A percentile compares a stretch with the other conserved stretches of the same genome.
Conservation (phyloP, 1,140 invertebrate species). For the Bombus ignitus region DNA sequence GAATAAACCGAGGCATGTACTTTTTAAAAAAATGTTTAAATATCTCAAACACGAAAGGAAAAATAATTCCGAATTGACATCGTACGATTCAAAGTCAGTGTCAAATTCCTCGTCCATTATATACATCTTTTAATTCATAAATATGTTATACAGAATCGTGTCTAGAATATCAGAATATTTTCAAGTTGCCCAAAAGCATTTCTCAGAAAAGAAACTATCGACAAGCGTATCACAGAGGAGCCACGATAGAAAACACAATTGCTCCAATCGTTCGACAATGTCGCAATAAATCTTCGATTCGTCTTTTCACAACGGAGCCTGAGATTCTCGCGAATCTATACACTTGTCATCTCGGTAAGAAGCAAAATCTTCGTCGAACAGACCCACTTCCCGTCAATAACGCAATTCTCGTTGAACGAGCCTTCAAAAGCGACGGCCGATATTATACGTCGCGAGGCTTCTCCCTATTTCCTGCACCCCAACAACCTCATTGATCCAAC, state of each 20-base stretch:
- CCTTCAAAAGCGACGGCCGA: constrained; percentile 32
- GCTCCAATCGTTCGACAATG: constrained; percentile 17
- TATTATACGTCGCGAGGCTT: constrained; percentile 20
- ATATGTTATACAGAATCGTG: too few species aligned
- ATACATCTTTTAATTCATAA: too few species aligned
- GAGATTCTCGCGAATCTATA: neutral
- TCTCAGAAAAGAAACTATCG: too few species aligned
- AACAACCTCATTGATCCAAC: constrained; percentile 50
- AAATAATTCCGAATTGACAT: too few species aligned
- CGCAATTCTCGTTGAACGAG: constrained; percentile 40
- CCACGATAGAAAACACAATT: neutral
- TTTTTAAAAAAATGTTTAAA: too few species aligned
- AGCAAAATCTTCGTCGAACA: constrained; percentile 17
- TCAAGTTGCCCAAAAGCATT: too few species aligned
- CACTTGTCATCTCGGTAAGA: neutral
- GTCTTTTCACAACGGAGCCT: neutral
- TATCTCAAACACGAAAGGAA: too few species aligned
- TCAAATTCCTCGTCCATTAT: too few species aligned
- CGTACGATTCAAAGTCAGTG: too few species aligned
- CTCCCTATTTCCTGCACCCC: constrained; percentile 3
- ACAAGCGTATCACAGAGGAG: too few species aligned
- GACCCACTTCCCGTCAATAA: constrained; percentile 38
- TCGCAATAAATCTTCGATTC: constrained; percentile 15
- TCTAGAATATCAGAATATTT: too few species aligned
- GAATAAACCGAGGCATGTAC: too few species aligned